Base-by-base conservation (phyloP, 2,888 invertebrate genomes). In the Drosophila algonquin region DNA sequence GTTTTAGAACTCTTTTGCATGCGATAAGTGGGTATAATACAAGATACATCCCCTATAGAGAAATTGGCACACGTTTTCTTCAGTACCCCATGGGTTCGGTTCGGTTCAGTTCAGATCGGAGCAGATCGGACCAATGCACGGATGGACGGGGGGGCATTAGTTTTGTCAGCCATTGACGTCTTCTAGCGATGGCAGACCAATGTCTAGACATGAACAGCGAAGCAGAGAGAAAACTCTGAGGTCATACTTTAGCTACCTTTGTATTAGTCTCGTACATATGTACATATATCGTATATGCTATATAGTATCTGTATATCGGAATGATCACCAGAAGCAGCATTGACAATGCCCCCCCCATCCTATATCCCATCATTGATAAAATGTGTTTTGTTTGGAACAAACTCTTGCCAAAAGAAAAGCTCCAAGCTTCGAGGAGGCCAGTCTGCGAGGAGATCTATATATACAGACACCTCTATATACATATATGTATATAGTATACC, bases 351-450 rank as follows among this genome's bases (percentile, higher is more conserved):
- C 51, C 40, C 21, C 21, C 21, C 21, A 21, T 21, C 3, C 21
- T 21, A 21, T 21, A 40, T 2, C n/a, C 40, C 77, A 75, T 73
- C 69, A 75, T 75, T 87, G 82, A 85, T 81, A 65, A 68, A 79
- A 77, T 54, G 73, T 55, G 30, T 73, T 55, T 73, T 73, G 63
- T 72, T 51, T 64, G 45, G 44, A 58, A n/a, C 56, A 51, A 67
- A 69, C 57, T 68, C 45, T 40, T 40, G 67, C 69, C 27, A 67
- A 51, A 68, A 50, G 40, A 45, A 4, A 60, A 46, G 52, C 46
- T 55, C 12, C 51, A 59, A 78, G 76, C 87, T 82, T 72, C 69
- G 89, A 59, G 86, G 89, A 80, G 86, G 86, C 88, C 89, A 87
- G 65, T 67, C 62, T 47, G 63, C 69, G 53, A 60, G 53, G 60